Base-by-base conservation (phyloP, 2,888 invertebrate genomes). In the Synergus umbraculus region DNA sequence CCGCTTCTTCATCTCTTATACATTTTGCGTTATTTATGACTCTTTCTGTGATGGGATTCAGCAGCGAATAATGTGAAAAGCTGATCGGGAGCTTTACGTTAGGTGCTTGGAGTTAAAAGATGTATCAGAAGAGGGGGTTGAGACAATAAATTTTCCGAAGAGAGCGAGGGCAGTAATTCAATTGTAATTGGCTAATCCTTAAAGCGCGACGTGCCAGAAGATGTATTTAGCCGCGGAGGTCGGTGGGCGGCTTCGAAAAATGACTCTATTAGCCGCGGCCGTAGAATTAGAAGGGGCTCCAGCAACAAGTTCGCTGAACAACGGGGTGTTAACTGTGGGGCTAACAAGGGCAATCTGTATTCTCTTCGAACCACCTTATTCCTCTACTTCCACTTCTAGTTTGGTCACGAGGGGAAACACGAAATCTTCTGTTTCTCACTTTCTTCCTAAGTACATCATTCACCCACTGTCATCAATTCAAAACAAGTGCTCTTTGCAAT, bases 151-250 rank as follows among this genome's bases (percentile, higher is more conserved):
- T 86, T 85, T 84, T 77, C 78, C 76, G 84, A 78, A 76, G 79
- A 83, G 83, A 83, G 83, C 76, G 84, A 76, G 78, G 77, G 79
- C 81, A 87, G 89, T 91, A 90, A 91, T 91, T 91, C 90, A 90
- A 90, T 90, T 89, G 90, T 91, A 92, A 92, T 91, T 91, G 91
- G 89, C 91, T 91, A 92, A 92, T 92, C 89, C 88, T 90, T 90
- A 90, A 89, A 88, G 84, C 85, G 83, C 85, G 81, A 79, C 78
- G 78, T 80, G 81, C 79, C 80, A 85, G 87, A 88, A 87, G 89
- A 87, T 86, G 87, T 83, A 83, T 87, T 87, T 87, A 87, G 85
- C 77, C 80, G 79, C 76, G 79, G 82, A 82, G 83, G 80, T 82
- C 80, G 84, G 80, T 73, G 83, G 83, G 83, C 83, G 83, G 84